Conservation (phyloP, 1,140 invertebrate genomes). For the Drosophila watanabei region DNA sequence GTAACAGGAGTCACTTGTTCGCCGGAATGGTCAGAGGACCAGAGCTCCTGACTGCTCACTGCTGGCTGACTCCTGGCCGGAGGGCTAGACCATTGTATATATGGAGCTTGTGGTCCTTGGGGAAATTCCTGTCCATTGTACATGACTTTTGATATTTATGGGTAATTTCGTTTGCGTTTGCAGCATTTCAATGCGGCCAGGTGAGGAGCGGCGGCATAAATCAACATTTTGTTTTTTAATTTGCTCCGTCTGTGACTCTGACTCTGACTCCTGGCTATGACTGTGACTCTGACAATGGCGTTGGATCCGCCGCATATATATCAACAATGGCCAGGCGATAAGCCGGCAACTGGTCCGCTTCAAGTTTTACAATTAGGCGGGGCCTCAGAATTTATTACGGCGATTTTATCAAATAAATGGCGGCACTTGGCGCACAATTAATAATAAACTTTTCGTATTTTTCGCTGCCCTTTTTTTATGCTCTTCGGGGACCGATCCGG, state of each 20-base stretch:
- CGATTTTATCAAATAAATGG: slow-evolving; percentile 82
- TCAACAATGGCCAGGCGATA: slow-evolving; percentile 45
- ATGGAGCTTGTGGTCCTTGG: slow-evolving; percentile 51
- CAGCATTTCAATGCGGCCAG: slow-evolving; percentile 78
- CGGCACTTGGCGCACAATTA: slow-evolving; percentile 81
- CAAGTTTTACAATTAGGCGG: slow-evolving; percentile 80
- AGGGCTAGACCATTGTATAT: slow-evolving; percentile 36
- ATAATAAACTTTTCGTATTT: slow-evolving; percentile 71
- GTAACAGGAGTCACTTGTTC: slow-evolving; percentile 62
- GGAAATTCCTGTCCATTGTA: slow-evolving; percentile 83
- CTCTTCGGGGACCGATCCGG: slow-evolving; percentile 15
- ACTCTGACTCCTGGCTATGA: slow-evolving; percentile 70
- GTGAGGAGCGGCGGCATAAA: slow-evolving; percentile 67
- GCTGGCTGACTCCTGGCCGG: slow-evolving; percentile 10
- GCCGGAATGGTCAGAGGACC: slow-evolving; percentile 49
- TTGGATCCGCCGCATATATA: slow-evolving; percentile 28
- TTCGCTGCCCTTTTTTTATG: slow-evolving; percentile 27
- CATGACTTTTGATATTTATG: slow-evolving; percentile 84
- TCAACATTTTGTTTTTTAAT: slow-evolving; percentile 84
- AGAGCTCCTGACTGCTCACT: background rate
- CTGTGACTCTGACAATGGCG: slow-evolving; percentile 73
- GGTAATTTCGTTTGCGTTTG: slow-evolving; percentile 80
- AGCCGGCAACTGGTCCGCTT: slow-evolving; percentile 60
- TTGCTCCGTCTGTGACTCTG: slow-evolving; percentile 62
- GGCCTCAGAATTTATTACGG: slow-evolving; percentile 69